Conservation (phyloP, 92 coral and sea anemone species). For the Virgularia gustaviana region DNA sequence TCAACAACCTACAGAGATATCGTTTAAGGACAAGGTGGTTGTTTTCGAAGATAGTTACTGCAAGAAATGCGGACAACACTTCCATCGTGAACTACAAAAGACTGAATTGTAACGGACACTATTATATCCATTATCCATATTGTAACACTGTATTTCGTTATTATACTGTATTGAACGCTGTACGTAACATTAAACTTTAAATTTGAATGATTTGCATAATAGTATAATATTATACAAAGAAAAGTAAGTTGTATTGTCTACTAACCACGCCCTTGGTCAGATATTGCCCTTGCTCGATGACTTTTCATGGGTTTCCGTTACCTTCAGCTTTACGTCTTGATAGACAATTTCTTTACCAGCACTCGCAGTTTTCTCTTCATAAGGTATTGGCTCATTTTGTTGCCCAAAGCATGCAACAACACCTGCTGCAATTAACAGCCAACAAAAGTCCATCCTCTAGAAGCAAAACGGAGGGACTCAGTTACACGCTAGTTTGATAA, state of each 20-base stretch:
- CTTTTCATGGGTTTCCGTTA: neutral
- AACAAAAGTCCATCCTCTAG: neutral
- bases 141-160: too few relatives aligned
- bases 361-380: conserved; percentile 17
- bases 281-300: neutral
- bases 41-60: conserved; percentile 60
- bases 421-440: neutral
- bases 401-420: conserved; percentile 4
- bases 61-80: conserved; percentile 69
- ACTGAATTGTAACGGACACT: conserved; percentile 42
- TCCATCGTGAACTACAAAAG: conserved; percentile 37
- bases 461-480: too few relatives aligned
- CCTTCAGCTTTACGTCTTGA: conserved; percentile 18
- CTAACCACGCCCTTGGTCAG: too few relatives aligned
- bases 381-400: neutral
- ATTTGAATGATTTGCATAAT: too few relatives aligned
- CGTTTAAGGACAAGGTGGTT: conserved; percentile 52
- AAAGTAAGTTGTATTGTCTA: too few relatives aligned
- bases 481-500: too few relatives aligned
- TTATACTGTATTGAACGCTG: too few relatives aligned
- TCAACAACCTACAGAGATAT: conserved; percentile 56
- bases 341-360: conserved; percentile 9
- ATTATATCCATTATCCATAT: too few relatives aligned
- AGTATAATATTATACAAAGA: too few relatives aligned
- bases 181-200: too few relatives aligned